phyloP scores from a whole-genome alignment of 2,113 vertebrate genomes.

The Electrona antarctica region DNA sequence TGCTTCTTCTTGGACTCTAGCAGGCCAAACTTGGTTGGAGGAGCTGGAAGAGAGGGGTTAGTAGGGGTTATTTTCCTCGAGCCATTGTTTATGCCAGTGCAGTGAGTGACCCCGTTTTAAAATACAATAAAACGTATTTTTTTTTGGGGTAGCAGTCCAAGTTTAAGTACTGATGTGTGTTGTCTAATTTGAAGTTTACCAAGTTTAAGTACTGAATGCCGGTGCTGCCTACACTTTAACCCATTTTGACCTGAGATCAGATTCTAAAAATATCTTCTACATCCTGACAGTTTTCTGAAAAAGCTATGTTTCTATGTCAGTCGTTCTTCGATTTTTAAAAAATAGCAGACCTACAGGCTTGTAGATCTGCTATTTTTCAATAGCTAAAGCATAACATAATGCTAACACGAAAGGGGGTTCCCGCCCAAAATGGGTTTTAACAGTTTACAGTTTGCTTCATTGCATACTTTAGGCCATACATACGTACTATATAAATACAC shows the following conservation, averaged over 20 bases:
- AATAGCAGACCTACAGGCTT: too few species aligned
- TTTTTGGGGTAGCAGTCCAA: slow-evolving; percentile 9
- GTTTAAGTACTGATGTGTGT: slow-evolving; percentile 42
- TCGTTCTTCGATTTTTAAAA: too few species aligned
- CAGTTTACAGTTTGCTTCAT: slow-evolving; percentile 16
- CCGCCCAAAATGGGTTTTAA: too few species aligned
- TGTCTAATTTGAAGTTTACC: slow-evolving; percentile 26
- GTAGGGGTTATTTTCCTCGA: slow-evolving; percentile 35
- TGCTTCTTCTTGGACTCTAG: slow-evolving; percentile 57
- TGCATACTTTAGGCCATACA: too few species aligned
- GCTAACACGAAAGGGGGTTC: too few species aligned
- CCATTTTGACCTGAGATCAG: too few species aligned
- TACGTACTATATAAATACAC: too few species aligned
- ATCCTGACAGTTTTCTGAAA: too few species aligned
- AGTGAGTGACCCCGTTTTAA: slow-evolving; percentile 52
- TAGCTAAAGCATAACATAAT: too few species aligned
- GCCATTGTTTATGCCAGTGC: slow-evolving; percentile 56
- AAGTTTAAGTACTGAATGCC: slow-evolving; percentile 1
- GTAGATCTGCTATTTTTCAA: too few species aligned
- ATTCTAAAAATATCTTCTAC: too few species aligned
- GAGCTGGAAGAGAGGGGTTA: slow-evolving; percentile 62
- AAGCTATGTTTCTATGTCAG: too few species aligned
- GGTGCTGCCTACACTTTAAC: background rate
- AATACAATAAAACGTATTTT: slow-evolving; percentile 47
- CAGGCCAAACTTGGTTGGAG: slow-evolving; percentile 80